Evolutionary conservation across 2,888 invertebrate species (phyloP).

Genomic region (Taenaris catops): DNA sequence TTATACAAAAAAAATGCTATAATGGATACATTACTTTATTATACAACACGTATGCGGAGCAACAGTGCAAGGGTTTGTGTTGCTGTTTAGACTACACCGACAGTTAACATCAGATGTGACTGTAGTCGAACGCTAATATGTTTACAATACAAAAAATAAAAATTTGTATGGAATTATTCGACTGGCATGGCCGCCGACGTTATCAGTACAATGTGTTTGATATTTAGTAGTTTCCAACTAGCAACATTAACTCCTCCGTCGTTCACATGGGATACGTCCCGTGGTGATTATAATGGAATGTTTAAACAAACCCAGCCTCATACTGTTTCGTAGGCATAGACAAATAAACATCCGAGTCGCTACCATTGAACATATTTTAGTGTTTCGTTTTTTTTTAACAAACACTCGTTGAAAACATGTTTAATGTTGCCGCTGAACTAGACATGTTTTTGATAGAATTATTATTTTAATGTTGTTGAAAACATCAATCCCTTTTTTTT

Average conservation of each 20-base stretch:
- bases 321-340: conserved; percentile 1
- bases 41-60: too few relatives aligned
- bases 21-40: too few relatives aligned
- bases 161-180: too few relatives aligned
- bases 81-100: too few relatives aligned
- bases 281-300: neutral
- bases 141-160: too few relatives aligned
- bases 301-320: neutral
- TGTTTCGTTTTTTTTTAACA: neutral
- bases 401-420: neutral
- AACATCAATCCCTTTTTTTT: too few relatives aligned
- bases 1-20: too few relatives aligned
- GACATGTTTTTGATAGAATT: neutral
- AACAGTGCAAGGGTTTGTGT: too few relatives aligned
- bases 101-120: too few relatives aligned
- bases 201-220: neutral
- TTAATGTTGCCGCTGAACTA: conserved; percentile 2
- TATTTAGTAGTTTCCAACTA: neutral
- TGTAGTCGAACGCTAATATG: too few relatives aligned
- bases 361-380: neutral
- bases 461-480: too few relatives aligned
- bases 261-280: conserved; percentile 1
- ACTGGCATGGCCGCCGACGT: too few relatives aligned
- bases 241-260: neutral
- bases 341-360: conserved; percentile 6